These are phyloP conservation scores for Serripes groenlandicus DNA, from an alignment of 2,888 invertebrate genomes.

Conservation along the genomic window DNA sequence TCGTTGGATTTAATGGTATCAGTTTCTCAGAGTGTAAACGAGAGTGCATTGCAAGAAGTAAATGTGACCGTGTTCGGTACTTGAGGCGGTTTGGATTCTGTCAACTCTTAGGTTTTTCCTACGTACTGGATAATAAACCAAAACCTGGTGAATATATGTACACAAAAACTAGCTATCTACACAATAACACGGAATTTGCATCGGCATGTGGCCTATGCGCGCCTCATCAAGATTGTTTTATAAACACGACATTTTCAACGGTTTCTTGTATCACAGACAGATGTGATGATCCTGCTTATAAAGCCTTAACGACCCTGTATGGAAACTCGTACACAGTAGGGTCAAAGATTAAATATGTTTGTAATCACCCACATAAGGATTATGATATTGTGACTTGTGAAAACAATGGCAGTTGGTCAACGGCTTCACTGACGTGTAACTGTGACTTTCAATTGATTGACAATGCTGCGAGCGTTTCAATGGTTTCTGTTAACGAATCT, in stretches of 20 bases:
- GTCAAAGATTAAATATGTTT: not conserved
- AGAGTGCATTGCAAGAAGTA: not conserved
- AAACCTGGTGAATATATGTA: not conserved
- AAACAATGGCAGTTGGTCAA: not conserved
- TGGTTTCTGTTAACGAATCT: not conserved
- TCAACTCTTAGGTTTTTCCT: not conserved
- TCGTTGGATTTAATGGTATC: not conserved
- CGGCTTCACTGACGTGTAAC: not conserved
- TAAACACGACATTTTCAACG: not conserved
- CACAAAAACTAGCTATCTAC: not conserved
- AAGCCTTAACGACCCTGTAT: not conserved
- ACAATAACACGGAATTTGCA: not conserved
- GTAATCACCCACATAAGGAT: not conserved
- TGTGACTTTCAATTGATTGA: not conserved
- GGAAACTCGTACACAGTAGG: not conserved
- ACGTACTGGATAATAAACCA: too few relatives aligned
- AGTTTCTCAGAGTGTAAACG: not conserved
- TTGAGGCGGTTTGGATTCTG: not conserved
- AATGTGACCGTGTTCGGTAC: not conserved
- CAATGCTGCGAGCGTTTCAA: not conserved
- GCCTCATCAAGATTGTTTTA: not conserved
- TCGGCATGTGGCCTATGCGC: not conserved
- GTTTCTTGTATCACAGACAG: not conserved
- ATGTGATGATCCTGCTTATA: not conserved
- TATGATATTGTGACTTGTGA: not conserved